Percentiles rank a stretch among this genome's conserved stretches.
phyloP scores from a whole-genome alignment of 2,113 vertebrate species.

The Echinops telfairi region DNA sequence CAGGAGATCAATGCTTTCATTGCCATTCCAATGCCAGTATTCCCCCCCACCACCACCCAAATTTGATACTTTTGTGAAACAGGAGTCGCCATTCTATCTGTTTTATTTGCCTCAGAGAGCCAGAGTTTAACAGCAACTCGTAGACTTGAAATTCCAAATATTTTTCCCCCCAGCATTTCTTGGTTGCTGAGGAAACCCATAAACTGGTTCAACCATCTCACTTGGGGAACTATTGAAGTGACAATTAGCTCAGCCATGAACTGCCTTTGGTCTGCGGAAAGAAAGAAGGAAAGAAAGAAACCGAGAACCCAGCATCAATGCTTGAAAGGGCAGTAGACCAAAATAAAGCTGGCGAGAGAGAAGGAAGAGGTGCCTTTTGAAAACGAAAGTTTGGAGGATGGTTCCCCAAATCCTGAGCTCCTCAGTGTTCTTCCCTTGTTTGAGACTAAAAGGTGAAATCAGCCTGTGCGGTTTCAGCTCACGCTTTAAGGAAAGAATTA shows the following conservation, averaged over 20 bases:
- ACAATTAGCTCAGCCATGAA: conserved; percentile 82
- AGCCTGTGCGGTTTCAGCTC: conserved; percentile 38
- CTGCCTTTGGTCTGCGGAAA: conserved; percentile 80
- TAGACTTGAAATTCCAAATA: conserved; percentile 84
- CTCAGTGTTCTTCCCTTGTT: not conserved
- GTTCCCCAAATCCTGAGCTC: conserved; percentile 1
- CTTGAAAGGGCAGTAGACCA: conserved; percentile 74
- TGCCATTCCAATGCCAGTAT: no score
- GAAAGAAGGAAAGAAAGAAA: not conserved
- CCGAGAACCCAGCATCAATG: conserved; percentile 66
- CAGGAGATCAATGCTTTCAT: not conserved
- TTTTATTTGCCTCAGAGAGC: conserved; percentile 71
- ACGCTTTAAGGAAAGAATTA: not conserved
- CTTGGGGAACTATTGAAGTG: conserved; percentile 83
- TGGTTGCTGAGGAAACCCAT: conserved; percentile 84
- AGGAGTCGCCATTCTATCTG: conserved; percentile 66
- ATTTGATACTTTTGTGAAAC: conserved; percentile 35
- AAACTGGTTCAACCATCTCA: conserved; percentile 82
- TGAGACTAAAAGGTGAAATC: conserved; percentile 1
- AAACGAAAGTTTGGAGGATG: not conserved
- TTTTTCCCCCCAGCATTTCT: conserved; percentile 81
- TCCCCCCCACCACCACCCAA: no score
- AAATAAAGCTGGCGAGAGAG: conserved; percentile 73
- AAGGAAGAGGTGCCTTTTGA: conserved; percentile 55
- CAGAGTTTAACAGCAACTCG: conserved; percentile 73